Evolutionary conservation across 2,113 vertebrate species (phyloP), one percentile per base, ranked within the genome.

Genomic region (Cyprinodon brontotheroides): DNA sequence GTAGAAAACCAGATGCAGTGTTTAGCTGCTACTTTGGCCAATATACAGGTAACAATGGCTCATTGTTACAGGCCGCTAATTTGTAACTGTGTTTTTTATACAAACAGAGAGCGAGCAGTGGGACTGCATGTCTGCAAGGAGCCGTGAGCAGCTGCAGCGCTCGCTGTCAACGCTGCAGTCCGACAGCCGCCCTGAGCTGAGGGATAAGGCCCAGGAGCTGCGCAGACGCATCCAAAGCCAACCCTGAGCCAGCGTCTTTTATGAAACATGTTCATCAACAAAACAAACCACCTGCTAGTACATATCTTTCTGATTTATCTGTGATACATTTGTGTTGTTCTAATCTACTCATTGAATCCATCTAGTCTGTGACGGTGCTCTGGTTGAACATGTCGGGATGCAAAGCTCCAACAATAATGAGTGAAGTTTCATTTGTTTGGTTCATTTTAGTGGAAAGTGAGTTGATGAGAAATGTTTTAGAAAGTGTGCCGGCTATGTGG

Each of bases 121-220:
- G 97, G 94, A 93, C 77, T 96, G 95, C 84, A 92, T 99, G 92
- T 94, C 94, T 0, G 82, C 87, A 73, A 96, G 96, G 87, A 96
- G 96, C 91, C 95, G 96, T 85, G 93, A 92, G 43, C 94, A 94
- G 86, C 95, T 99, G 77, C 90, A 96, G 82, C 93, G 83, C 57
- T 99, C 97, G 0, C 93, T 99, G 84, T 94, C 96, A 8, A 96
- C 95, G 0, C 95, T 99, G 96, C 96, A 96, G 65, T 91, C 95
- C 3, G 98, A 99, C 83, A 97, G 87, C 93, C 95, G 96, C 77
- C 95, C 96, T 0, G 97, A 99, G 66, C 93, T 99, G 61, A 95
- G 93, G 74, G 97, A 98, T 61, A 99, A 96, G 75, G 97, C 97
- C 4, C 95, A 95, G 72, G 89, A 95, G 78, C 92, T 99, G 80